Evolutionary conservation across 2,888 invertebrate genomes (phyloP), one percentile per base, ranked within the genome.

Genomic region (Drosophila merina): DNA sequence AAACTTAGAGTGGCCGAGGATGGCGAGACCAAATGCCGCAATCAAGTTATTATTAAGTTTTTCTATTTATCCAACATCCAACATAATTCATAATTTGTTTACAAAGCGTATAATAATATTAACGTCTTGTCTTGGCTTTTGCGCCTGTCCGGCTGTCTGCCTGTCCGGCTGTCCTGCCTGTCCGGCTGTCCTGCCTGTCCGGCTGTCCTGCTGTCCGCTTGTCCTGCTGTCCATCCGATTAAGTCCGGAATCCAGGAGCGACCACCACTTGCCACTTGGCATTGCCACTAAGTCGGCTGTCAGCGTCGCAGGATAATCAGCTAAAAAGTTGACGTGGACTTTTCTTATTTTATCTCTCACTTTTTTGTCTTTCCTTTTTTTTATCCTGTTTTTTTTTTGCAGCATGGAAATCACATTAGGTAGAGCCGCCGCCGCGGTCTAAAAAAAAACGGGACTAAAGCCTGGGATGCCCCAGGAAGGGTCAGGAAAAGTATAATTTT

Each of bases 61-160:
- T 83, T 83, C 87, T 87, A 83, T 86, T 86, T 85, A 83, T 84
- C 87, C 83, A 83, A 72, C 83, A 85, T 84, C 87, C 83, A 83
- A 72, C 83, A 85, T 83, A 84, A 83, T 83, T 83, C 87, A 83
- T 83, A 83, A 83, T 86, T 83, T 83, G 83, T 83, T 83, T 83
- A 85, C 83, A 87, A 87, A 83, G 83, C 85, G 79, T 85, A 73
- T 86, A 83, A 83, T 82, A 79, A 83, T 86, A 85, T 83, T 83
- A 83, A 81, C 83, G 87, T 86, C 82, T 86, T 77, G 79, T 74
- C 74, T 51, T 63, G 72, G 57, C 64, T 38, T 59, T 31, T 33
- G 47, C 40, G 64, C 36, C 72, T 20, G 7, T 60, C 40, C 6
- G 12, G 36, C 1, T 33, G 50, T 50, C 33, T 28, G 25, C 3